Percentiles rank a stretch among this genome's conserved stretches.
Conservation (phyloP, 2,888 invertebrate species). For the Acleris sparsana region DNA sequence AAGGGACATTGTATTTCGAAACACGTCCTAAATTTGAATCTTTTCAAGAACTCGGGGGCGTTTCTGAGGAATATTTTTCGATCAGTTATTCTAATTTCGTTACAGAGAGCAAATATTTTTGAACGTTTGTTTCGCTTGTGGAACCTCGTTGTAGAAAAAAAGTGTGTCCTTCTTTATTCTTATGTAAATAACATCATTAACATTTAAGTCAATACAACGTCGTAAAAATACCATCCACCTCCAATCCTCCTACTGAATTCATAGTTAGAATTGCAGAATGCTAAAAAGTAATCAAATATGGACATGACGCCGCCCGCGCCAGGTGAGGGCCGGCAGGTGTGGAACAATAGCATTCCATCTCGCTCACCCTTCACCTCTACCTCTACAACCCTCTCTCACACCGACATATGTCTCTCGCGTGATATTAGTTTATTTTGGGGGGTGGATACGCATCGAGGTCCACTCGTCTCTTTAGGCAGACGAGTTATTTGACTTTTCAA, state of each 20-base stretch:
- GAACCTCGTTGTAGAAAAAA: conserved; percentile 7
- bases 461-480: conserved; percentile 53
- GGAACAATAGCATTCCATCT: conserved; percentile 63
- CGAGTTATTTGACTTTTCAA: conserved; percentile 65
- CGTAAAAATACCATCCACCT: conserved; percentile 6
- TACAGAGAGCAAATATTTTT: conserved; percentile 16
- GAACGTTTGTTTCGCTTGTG: conserved; percentile 22
- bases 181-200: no score
- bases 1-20: conserved; percentile 36
- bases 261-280: conserved; percentile 68
- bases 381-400: conserved; percentile 47
- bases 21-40: conserved; percentile 36
- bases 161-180: no score
- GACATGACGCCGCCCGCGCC: conserved; percentile 58
- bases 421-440: conserved; percentile 62
- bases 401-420: conserved; percentile 63
- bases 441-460: conserved; percentile 61
- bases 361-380: conserved; percentile 53
- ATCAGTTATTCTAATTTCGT: conserved; percentile 32
- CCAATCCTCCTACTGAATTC: conserved; percentile 42
- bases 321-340: conserved; percentile 77
- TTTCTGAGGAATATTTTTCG: conserved; percentile 30
- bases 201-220: background rate
- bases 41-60: conserved; percentile 31
- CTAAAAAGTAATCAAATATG: conserved; percentile 78